Conservation (phyloP, 2,797 vertebrate genomes). For the Rhinichthys osculus region DNA sequence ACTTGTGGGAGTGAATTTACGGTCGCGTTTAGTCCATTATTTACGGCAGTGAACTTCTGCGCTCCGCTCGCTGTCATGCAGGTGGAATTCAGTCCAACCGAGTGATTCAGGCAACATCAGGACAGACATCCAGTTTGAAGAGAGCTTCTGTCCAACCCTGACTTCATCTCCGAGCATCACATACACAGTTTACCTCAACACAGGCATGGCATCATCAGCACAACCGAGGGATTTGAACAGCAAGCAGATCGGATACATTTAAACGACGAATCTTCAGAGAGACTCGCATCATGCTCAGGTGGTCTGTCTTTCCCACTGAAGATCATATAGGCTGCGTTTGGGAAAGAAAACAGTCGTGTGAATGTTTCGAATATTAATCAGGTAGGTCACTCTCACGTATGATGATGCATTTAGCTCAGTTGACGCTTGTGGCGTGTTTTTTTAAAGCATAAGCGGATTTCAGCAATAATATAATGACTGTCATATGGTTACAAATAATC, state of each 20-base stretch:
- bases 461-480: neutral
- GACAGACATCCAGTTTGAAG: neutral
- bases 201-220: slow-evolving; percentile 12
- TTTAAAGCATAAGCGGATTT: neutral
- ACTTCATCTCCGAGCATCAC: neutral
- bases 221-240: neutral
- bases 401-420: slow-evolving; percentile 1
- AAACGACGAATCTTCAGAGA: slow-evolving; percentile 16
- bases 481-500: neutral
- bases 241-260: neutral
- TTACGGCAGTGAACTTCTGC: slow-evolving; percentile 63
- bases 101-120: slow-evolving; percentile 21
- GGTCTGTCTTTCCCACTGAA: slow-evolving; percentile 21
- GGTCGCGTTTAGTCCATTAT: slow-evolving; percentile 50
- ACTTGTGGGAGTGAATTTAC: neutral
- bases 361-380: slow-evolving; percentile 36
- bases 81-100: slow-evolving; percentile 73
- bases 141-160: neutral
- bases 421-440: slow-evolving; percentile 1
- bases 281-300: slow-evolving; percentile 42
- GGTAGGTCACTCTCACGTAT: slow-evolving; percentile 8
- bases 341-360: slow-evolving; percentile 17
- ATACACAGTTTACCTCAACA: neutral
- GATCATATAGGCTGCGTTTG: neutral
- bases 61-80: slow-evolving; percentile 74